Conservation (phyloP, 2,888 invertebrate species). For the Drosophila cyrtoloma region DNA sequence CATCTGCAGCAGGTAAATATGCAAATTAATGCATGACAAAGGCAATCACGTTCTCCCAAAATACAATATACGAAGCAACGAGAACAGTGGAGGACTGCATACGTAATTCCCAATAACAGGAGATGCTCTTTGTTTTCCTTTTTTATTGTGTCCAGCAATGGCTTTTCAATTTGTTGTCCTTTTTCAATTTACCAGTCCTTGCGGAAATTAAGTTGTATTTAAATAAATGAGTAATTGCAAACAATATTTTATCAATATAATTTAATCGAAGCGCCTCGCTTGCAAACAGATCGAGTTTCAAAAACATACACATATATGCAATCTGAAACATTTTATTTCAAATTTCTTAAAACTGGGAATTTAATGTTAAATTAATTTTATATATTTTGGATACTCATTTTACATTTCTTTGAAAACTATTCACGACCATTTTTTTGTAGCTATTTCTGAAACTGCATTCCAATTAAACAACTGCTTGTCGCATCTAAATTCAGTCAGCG, state of each 20-base stretch:
- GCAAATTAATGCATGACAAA: slow-evolving; percentile 71
- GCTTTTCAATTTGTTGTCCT: slow-evolving; percentile 53
- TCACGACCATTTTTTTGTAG: background rate
- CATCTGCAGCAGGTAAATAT: slow-evolving; percentile 66
- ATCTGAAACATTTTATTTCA: background rate
- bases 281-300: background rate
- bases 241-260: slow-evolving; percentile 4
- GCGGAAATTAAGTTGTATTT: slow-evolving; percentile 69
- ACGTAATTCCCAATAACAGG: slow-evolving; percentile 43
- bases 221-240: background rate
- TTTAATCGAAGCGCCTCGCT: background rate
- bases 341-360: background rate
- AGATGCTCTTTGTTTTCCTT: slow-evolving; percentile 10
- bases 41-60: slow-evolving; percentile 63
- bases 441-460: background rate
- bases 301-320: background rate
- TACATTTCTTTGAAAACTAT: background rate
- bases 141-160: slow-evolving; percentile 37
- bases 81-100: slow-evolving; percentile 37
- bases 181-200: slow-evolving; percentile 19
- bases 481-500: background rate
- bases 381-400: background rate
- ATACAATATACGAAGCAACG: slow-evolving; percentile 10
- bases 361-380: background rate
- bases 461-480: background rate